Percentiles rank a stretch among this genome's conserved stretches.
Evolutionary conservation across 2,113 vertebrate genomes (phyloP).

Genomic region (Solea solea): DNA sequence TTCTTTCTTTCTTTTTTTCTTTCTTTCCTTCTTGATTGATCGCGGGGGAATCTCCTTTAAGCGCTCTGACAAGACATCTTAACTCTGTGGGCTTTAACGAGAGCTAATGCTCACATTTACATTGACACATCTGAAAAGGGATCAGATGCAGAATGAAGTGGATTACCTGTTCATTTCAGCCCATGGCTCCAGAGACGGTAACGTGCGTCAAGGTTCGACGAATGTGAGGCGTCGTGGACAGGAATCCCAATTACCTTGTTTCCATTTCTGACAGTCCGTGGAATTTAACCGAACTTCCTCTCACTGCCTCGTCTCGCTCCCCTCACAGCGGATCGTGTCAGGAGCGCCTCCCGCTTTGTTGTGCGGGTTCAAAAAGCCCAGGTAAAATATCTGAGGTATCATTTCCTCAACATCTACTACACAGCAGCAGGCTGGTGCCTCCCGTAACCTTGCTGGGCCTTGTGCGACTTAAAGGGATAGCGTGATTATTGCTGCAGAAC

Average conservation of each 20-base stretch:
- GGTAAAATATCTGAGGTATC: slow-evolving; percentile 34
- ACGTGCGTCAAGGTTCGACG: slow-evolving; percentile 3
- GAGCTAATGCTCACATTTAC: slow-evolving; percentile 6
- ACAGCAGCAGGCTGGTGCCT: slow-evolving; percentile 58
- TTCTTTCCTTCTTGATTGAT: neutral
- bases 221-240: slow-evolving; percentile 23
- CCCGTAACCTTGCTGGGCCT: slow-evolving; percentile 47
- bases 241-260: slow-evolving; percentile 34
- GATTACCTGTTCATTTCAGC: slow-evolving; percentile 37
- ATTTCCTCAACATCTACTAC: slow-evolving; percentile 66
- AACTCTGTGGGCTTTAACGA: slow-evolving; percentile 26
- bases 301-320: slow-evolving; percentile 34
- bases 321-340: slow-evolving; percentile 45
- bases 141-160: slow-evolving; percentile 19
- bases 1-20: neutral
- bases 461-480: slow-evolving; percentile 56
- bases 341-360: slow-evolving; percentile 20
- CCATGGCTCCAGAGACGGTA: slow-evolving; percentile 13
- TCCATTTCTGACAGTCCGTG: neutral
- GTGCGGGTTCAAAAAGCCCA: slow-evolving; percentile 40
- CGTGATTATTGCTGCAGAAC: slow-evolving; percentile 43
- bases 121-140: slow-evolving; percentile 35
- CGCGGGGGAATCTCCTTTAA: neutral
- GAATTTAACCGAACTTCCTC: slow-evolving; percentile 48
- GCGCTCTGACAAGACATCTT: slow-evolving; percentile 16